Conservation (phyloP, 2,113 vertebrate species). For the Raja brachyura region DNA sequence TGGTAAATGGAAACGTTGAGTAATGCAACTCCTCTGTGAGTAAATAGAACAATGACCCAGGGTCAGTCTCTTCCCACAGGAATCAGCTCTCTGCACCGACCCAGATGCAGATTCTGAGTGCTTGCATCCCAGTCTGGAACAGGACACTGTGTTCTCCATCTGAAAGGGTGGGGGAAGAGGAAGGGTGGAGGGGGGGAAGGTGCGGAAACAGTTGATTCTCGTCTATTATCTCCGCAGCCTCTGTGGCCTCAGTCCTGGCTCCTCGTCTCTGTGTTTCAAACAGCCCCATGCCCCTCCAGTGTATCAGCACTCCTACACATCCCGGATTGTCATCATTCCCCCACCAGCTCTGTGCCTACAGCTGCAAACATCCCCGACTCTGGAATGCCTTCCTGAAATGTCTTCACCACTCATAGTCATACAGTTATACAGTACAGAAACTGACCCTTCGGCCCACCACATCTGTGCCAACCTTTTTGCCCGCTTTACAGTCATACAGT, state of each 20-base stretch:
- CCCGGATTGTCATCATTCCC: neutral
- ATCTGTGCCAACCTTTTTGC: neutral
- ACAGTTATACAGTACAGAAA: too few relatives aligned
- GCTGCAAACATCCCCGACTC: neutral
- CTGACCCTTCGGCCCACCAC: too few relatives aligned
- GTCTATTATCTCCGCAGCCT: neutral
- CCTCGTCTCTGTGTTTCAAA: neutral
- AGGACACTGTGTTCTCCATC: neutral
- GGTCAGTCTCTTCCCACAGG: slow-evolving; percentile 30
- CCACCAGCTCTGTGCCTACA: neutral
- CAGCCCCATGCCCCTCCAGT: neutral
- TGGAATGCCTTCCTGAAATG: too few relatives aligned
- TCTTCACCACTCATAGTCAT: too few relatives aligned
- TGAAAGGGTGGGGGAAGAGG: neutral
- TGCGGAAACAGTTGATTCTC: neutral
- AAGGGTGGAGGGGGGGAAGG: too few relatives aligned
- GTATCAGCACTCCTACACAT: neutral
- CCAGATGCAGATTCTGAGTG: neutral
- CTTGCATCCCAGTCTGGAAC: neutral
- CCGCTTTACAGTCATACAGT: too few relatives aligned
- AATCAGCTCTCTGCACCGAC: neutral
- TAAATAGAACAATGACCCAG: slow-evolving; percentile 10
- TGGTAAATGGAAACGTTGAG: neutral
- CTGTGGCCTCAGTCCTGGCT: neutral
- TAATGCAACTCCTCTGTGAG: neutral